Base-by-base conservation (phyloP, 2,888 invertebrate genomes). In the Pollenia labialis region DNA sequence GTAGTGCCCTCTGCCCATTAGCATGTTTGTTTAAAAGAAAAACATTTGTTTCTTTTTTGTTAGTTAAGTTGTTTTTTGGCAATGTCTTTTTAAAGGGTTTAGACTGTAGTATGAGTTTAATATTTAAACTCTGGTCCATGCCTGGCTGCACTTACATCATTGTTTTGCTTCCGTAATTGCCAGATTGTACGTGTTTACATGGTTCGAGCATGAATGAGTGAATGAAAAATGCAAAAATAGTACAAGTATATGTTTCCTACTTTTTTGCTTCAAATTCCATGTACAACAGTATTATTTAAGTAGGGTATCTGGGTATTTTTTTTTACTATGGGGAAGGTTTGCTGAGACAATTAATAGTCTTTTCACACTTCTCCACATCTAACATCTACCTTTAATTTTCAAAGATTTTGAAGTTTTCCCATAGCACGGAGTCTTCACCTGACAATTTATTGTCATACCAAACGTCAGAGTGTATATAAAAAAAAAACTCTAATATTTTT, bases 161-260 rank as follows among this genome's bases (percentile, higher is more conserved):
- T 79, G 50, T 80, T 42, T 50, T 68, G 68, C 40, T 14, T 18
- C 52, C 32, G 40, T 68, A 68, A 77, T 32, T 23, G 44, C 56
- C 40, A 40, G 56, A 48, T 77, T 60, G 79, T 64, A 81, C 80
- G 72, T 81, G 80, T 48, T 72, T 46, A 16, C 52, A 46, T 32
- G 62, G n/a, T 54, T 32, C 12, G 44, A 52, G 50, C 23, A 58
- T 40, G 9, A 40, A 62, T 60, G 58, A 48, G 9, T 69, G 50
- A 80, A 40, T 44, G 44, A 44, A 32, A 32, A 32, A 62, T 60
- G n/a, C 16, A n/a, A 77, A 68, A 48, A 56, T 14, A 50, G 42
- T n/a, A 23, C 12, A 23, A 32, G 3, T 58, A 14, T 32, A 40
- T 32, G 11, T 32, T 32, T 32, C 32, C 32, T 32, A 6, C 12